phyloP scores from a whole-genome alignment of 2,888 invertebrate species.

The Alitta virens region DNA sequence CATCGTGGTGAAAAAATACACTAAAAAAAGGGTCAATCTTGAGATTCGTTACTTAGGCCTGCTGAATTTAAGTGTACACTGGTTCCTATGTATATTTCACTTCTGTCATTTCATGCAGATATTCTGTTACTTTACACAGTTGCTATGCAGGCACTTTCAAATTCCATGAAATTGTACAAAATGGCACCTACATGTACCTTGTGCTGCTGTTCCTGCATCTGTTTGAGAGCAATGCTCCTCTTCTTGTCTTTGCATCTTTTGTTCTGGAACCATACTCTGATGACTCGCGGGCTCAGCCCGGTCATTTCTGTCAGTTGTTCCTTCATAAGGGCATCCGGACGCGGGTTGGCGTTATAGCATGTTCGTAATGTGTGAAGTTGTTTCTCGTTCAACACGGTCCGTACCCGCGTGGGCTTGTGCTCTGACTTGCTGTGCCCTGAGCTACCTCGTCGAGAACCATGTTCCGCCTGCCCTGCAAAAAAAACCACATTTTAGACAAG shows the following conservation, averaged over 20 bases:
- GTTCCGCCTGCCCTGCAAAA: constrained; percentile 6
- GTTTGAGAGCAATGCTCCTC: constrained; percentile 91
- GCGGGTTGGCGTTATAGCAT: constrained; percentile 95
- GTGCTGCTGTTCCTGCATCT: constrained; percentile 91
- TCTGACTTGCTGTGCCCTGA: constrained; percentile 27
- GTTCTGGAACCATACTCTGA: constrained; percentile 96
- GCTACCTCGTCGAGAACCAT: neutral
- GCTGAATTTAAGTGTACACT: too few species aligned
- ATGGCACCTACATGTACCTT: too few species aligned
- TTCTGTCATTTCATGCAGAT: too few species aligned
- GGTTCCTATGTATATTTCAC: too few species aligned
- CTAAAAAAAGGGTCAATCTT: too few species aligned
- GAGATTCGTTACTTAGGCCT: too few species aligned
- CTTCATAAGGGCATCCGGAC: constrained; percentile 98
- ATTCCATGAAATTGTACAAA: too few species aligned
- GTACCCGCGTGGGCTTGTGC: constrained; percentile 90
- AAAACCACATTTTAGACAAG: neutral
- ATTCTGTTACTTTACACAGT: too few species aligned
- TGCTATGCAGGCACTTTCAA: too few species aligned
- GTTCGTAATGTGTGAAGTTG: constrained; percentile 95
- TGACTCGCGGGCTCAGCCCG: constrained; percentile 91
- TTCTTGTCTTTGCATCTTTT: constrained; percentile 58
- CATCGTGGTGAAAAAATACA: too few species aligned
- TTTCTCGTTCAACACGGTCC: constrained; percentile 98
- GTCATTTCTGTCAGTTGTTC: constrained; percentile 99